phyloP scores from a whole-genome alignment of 2,888 invertebrate genomes.

The Holacanthella duospinosa region DNA sequence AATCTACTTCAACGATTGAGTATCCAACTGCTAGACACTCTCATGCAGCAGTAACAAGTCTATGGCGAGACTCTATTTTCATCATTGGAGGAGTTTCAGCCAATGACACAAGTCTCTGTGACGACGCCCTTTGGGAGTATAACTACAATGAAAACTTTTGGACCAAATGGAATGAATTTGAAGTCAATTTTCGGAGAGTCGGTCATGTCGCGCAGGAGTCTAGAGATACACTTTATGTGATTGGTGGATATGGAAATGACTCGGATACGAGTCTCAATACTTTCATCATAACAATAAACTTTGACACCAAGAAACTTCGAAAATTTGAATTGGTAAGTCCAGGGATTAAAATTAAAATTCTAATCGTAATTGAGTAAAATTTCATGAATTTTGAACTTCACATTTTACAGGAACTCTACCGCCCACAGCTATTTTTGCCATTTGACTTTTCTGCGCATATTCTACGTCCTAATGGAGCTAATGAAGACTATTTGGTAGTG shows the following conservation, averaged over 20 bases:
- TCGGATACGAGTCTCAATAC: constrained; percentile 24
- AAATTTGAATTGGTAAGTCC: constrained; percentile 13
- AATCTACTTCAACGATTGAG: background rate
- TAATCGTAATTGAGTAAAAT: background rate
- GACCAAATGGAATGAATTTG: constrained; percentile 21
- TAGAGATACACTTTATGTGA: constrained; percentile 20
- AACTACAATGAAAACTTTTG: constrained; percentile 16
- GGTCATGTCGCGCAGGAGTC: constrained; percentile 23
- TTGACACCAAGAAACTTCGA: constrained; percentile 18
- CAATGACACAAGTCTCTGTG: constrained; percentile 22
- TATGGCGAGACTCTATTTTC: constrained; percentile 16
- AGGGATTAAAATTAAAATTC: background rate
- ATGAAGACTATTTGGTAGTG: constrained; percentile 18
- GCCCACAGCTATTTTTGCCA: constrained; percentile 24
- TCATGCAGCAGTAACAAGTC: constrained; percentile 20
- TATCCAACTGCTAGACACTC: constrained; percentile 25
- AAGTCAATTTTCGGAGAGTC: constrained; percentile 17
- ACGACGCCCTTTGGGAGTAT: constrained; percentile 28
- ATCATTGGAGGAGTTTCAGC: constrained; percentile 27
- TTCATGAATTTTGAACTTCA: background rate
- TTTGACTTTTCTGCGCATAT: constrained; percentile 30
- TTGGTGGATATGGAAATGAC: constrained; percentile 33
- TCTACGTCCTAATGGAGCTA: background rate
- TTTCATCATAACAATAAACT: constrained; percentile 25
- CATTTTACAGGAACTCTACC: constrained; percentile 11